A percentile compares a stretch with the other conserved stretches of the same genome.
These are phyloP conservation scores for Phrynosoma platyrhinos DNA, from an alignment of 2,113 vertebrate genomes.

Conservation along the genomic window DNA sequence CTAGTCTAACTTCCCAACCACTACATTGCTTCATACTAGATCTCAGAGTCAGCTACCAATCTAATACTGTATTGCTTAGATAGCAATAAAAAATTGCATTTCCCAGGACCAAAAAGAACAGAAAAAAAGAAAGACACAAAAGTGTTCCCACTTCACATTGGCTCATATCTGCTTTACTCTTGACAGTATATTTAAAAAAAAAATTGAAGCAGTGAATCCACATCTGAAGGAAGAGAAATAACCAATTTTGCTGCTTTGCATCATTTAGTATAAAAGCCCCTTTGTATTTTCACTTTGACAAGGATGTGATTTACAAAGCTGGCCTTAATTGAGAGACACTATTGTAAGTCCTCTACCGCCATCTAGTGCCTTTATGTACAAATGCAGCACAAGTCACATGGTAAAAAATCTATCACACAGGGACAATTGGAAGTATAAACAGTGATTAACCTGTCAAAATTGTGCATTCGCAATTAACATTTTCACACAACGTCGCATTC, in stretches of 20 bases:
- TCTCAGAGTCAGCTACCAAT: background rate
- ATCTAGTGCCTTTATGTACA: slow-evolving; percentile 67
- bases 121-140: background rate
- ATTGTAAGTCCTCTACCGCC: slow-evolving; percentile 75
- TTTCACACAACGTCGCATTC: too few relatives aligned
- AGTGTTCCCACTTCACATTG: background rate
- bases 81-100: background rate
- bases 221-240: slow-evolving; percentile 54
- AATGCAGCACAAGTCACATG: slow-evolving; percentile 38
- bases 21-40: background rate
- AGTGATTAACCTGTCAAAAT: too few relatives aligned
- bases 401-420: too few relatives aligned
- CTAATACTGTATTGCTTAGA: background rate
- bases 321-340: slow-evolving; percentile 64
- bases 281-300: slow-evolving; percentile 43
- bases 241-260: slow-evolving; percentile 43
- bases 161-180: slow-evolving; percentile 8
- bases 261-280: slow-evolving; percentile 59
- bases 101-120: background rate
- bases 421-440: too few relatives aligned
- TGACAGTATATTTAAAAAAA: slow-evolving; percentile 35
- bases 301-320: slow-evolving; percentile 37
- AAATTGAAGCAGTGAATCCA: slow-evolving; percentile 11
- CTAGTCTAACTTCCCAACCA: too few relatives aligned
- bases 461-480: too few relatives aligned